Evolutionary conservation across 2,888 invertebrate species (phyloP).

Genomic region (Stegana nigrithorax): DNA sequence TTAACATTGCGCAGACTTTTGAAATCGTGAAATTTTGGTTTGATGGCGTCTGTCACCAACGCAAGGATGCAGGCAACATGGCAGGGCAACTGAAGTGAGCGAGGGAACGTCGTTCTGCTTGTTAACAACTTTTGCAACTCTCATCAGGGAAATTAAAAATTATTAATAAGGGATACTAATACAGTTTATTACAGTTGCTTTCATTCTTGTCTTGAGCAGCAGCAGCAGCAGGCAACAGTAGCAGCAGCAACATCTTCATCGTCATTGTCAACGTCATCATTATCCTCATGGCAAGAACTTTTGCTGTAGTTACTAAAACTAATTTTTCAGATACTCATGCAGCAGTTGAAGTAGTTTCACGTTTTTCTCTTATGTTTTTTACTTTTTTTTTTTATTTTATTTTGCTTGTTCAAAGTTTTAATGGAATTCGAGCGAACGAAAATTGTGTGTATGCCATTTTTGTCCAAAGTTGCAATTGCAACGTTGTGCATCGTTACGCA

Average conservation of each 20-base stretch:
- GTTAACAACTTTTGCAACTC: conserved; percentile 54
- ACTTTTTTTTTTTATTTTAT: no score
- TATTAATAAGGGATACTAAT: conserved; percentile 59
- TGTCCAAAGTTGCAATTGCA: neutral
- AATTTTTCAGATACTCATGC: conserved; percentile 42
- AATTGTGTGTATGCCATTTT: conserved; percentile 6
- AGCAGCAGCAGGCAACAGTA: no score
- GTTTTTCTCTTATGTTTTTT: no score
- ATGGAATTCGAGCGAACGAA: conserved; percentile 50
- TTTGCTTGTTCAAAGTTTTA: conserved; percentile 61
- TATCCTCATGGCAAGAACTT: neutral
- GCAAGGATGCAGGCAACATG: neutral
- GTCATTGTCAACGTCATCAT: neutral
- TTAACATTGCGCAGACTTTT: no score
- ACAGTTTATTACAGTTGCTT: conserved; percentile 52
- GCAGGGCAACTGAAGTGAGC: neutral
- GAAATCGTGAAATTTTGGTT: no score
- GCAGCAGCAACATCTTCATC: neutral
- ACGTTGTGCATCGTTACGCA: conserved; percentile 6
- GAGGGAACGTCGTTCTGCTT: neutral
- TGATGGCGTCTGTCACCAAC: neutral
- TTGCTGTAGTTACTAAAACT: conserved; percentile 20
- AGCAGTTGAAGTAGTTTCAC: conserved; percentile 52
- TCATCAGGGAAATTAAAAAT: conserved; percentile 67
- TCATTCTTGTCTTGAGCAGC: conserved; percentile 34